Base-by-base conservation (phyloP, 2,113 vertebrate species). In the Bos javanicus region DNA sequence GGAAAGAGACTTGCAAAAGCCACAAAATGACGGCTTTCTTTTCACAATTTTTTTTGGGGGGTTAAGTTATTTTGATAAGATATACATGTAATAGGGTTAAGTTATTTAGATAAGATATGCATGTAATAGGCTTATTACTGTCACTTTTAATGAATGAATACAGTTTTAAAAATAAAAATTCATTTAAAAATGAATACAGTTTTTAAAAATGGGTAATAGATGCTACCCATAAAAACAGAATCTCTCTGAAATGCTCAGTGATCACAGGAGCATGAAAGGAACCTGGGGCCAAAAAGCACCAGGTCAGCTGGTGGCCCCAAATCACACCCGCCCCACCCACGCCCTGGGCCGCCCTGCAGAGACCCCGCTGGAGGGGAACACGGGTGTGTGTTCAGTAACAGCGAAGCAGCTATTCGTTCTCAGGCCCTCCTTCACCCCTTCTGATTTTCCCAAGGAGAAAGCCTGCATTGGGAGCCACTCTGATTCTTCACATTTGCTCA, bases 341-440 rank as follows among this genome's bases (percentile, higher is more conserved):
- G 6, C 26, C 50, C 80, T 7, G 2, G 0, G n/a, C 28, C 7
- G 36, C 43, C 84, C 74, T 14, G 15, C 19, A 54, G 67, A 64
- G n/a, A 21, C 21, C 28, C 19, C 2, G 9, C 50, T 11, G 23
- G 6, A 81, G n/a, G 50, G 33, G n/a, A 36, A 25, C 54, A 50
- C 0, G 7, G 0, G 7, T 5, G 12, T 15, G 13, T 8, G 13
- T 39, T 28, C 43, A 46, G 1, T 4, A 23, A 50, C 3, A 83
- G 56, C 2, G 5, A 78, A 74, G 25, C 13, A 23, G 19, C 9
- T 54, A 11, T 7, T 62, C 43, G 30, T 93, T 30, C 56, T n/a
- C 10, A 10, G 26, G 50, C 43, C 28, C 30, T 64, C n/a, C 54
- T 60, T 81, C 8, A 90, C 25, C 48, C 74, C 25, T 76, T 48